Conservation (phyloP, 2,113 vertebrate species). For the Cepphus grylle region DNA sequence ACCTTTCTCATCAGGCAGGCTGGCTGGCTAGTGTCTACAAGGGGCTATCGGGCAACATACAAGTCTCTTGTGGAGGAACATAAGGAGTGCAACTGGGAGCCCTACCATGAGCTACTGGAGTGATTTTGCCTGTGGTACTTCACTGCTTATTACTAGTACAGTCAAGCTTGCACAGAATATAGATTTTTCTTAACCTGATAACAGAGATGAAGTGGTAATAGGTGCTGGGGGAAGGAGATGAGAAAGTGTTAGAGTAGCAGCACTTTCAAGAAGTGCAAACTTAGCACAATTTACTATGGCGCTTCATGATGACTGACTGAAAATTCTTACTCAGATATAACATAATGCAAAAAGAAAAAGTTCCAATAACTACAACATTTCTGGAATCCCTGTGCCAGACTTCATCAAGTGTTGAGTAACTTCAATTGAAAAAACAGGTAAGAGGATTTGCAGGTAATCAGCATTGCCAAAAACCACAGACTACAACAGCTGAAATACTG, state of each 20-base stretch:
- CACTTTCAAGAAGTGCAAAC: background rate
- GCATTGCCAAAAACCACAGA: background rate
- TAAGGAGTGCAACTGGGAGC: background rate
- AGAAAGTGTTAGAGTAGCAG: background rate
- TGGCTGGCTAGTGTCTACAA: background rate
- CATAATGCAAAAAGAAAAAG: background rate
- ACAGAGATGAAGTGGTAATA: background rate
- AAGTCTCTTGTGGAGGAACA: background rate
- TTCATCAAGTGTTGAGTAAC: background rate
- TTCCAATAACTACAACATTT: background rate
- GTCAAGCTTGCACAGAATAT: background rate
- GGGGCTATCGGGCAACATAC: background rate
- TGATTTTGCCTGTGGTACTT: background rate
- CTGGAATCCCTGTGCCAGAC: background rate
- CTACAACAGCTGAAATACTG: background rate
- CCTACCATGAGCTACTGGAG: background rate
- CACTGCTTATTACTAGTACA: background rate
- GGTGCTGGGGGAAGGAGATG: background rate
- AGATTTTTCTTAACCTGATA: background rate
- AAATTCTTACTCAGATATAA: background rate
- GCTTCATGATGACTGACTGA: background rate
- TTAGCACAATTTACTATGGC: background rate
- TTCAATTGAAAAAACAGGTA: background rate
- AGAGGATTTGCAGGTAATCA: background rate
- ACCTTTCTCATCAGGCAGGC: background rate